These are phyloP conservation scores for Aplysia californica DNA, from an alignment of 1,140 invertebrate genomes.

Conservation along the genomic window DNA sequence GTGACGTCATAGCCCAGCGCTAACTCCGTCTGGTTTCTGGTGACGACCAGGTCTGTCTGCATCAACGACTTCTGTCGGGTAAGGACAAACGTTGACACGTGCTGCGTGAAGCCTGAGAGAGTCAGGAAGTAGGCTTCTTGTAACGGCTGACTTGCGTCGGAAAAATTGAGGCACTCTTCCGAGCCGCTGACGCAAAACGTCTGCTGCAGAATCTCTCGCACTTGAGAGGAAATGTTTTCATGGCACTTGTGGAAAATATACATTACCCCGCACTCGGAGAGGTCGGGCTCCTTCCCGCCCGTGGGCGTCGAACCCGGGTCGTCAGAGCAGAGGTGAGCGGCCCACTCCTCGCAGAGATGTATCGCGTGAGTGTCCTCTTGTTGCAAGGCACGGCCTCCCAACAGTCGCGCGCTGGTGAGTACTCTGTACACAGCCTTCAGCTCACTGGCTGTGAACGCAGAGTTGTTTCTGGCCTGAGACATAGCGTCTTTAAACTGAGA, in stretches of 20 bases:
- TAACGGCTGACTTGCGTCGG: background rate
- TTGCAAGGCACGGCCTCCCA: constrained; percentile 12
- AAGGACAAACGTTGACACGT: constrained; percentile 5
- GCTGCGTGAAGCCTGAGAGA: constrained; percentile 10
- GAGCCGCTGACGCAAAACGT: constrained; percentile 5
- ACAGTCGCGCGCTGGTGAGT: constrained; percentile 13
- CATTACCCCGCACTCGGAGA: constrained; percentile 18
- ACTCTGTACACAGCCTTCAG: constrained; percentile 13
- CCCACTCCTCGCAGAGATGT: constrained; percentile 15
- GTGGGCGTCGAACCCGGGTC: background rate
- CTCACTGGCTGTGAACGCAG: constrained; percentile 6
- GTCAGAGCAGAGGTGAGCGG: background rate
- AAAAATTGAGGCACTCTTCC: constrained; percentile 21
- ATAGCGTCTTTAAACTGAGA: background rate
- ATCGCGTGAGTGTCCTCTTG: background rate
- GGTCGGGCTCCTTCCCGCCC: background rate
- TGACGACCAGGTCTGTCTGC: too few species aligned
- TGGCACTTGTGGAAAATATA: constrained; percentile 14
- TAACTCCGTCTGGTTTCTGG: constrained; percentile 18
- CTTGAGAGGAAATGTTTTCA: background rate
- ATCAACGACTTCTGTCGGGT: constrained; percentile 10
- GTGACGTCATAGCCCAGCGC: constrained; percentile 23
- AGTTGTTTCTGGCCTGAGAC: too few species aligned
- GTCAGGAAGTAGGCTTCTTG: constrained; percentile 8
- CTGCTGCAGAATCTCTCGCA: background rate